Evolutionary conservation across 2,113 vertebrate genomes (phyloP), one percentile per base, ranked within the genome.

Genomic region (Dendropsophus ebraccatus): DNA sequence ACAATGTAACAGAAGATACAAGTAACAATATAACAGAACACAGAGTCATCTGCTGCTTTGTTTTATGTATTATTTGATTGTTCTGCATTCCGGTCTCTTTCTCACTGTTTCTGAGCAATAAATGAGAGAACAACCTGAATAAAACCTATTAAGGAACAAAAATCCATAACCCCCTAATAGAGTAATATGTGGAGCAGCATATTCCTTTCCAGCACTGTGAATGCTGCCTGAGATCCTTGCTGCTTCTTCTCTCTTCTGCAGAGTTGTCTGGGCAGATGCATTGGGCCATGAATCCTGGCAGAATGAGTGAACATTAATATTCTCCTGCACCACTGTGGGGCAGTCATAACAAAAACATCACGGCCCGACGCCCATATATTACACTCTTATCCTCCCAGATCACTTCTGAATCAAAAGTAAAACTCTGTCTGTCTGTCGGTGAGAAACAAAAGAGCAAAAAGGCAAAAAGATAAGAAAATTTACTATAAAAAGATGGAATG

Each of bases 341-440:
- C 91, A 94, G 92, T 92, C 91, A 92, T 84, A 91, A 90, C 91
- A 93, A 91, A 91, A 92, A 90, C 89, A 91, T 91, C 41, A 47
- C 13, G 0, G 21, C 28, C 62, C 81, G 32, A 79, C 50, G 79
- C 6, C 47, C 82, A 79, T 81, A 54, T 0, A 75, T 89, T 67
- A 87, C 88, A 58, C 67, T 45, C 4, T 12, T 78, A 73, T 70
- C 82, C 47, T 83, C 47, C 17, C 35, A 80, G 82, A 3, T 88
- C 25, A 87, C 81, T 50, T 79, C 74, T 88, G 90, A 87, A 90
- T 35, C 60, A 28, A 60, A 67, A 17, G 30, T 17, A 30, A 67
- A 21, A 37, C 67, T 70, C 12, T 0, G 16, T 30, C 41, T n/a
- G 65, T 35, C 13, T 35, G 14, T 30, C 17, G 62, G 16, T 0